Conservation (phyloP, 2,888 invertebrate genomes). For the Apamea crenata region DNA sequence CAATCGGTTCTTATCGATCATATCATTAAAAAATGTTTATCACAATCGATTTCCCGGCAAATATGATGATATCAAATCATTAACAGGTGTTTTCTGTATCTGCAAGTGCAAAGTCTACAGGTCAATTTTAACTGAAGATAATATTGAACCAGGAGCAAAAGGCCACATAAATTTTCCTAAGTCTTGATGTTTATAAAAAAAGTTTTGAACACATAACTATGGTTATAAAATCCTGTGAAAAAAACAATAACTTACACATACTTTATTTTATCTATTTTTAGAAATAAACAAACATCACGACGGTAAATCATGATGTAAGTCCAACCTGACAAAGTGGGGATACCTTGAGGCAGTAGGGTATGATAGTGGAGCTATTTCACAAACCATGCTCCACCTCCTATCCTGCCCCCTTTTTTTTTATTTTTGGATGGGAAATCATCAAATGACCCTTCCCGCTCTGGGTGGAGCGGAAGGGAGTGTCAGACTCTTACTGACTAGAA, state of each 20-base stretch:
- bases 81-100: constrained; percentile 2
- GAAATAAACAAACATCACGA: neutral
- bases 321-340: too few species aligned
- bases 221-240: too few species aligned
- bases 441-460: too few species aligned
- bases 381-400: too few species aligned
- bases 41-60: neutral
- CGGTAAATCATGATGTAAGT: neutral
- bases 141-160: constrained; percentile 11
- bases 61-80: constrained; percentile 11
- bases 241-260: too few species aligned
- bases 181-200: neutral
- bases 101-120: constrained; percentile 28
- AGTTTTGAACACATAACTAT: neutral
- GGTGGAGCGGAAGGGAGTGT: too few species aligned
- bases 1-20: neutral
- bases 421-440: too few species aligned
- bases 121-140: constrained; percentile 12
- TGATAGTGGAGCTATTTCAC: too few species aligned
- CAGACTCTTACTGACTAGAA: too few species aligned
- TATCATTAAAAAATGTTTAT: constrained; percentile 10
- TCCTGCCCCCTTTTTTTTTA: too few species aligned
- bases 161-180: neutral
- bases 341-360: too few species aligned
- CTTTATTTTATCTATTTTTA: neutral